These are phyloP conservation scores for Remorina albescens DNA, from an alignment of 2,797 vertebrate genomes.

Conservation along the genomic window DNA sequence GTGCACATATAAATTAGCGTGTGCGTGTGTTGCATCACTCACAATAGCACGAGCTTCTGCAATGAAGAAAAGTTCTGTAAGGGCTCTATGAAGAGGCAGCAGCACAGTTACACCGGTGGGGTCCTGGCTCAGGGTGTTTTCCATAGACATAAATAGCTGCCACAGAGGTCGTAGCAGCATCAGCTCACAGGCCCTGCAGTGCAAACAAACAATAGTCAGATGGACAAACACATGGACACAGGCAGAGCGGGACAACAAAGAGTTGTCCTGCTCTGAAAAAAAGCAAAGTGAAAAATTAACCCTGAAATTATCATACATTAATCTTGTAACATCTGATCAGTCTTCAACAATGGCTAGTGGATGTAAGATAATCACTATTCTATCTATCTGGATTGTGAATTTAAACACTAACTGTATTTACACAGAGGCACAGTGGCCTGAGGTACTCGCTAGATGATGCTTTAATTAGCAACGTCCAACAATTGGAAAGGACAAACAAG, in stretches of 20 bases:
- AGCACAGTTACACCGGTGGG: conserved; percentile 89
- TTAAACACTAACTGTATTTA: not conserved
- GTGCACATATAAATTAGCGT: too few relatives aligned
- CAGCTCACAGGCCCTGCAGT: conserved; percentile 92
- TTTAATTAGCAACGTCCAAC: too few relatives aligned
- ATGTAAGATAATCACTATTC: not conserved
- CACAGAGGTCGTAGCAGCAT: conserved; percentile 93
- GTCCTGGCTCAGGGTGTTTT: conserved; percentile 89
- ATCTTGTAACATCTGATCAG: not conserved
- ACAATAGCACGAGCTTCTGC: conserved; percentile 93
- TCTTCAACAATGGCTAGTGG: not conserved
- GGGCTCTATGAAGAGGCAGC: conserved; percentile 94
- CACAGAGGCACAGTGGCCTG: not conserved
- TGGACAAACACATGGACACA: conserved; percentile 4
- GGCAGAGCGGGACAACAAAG: not conserved
- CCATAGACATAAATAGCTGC: conserved; percentile 95
- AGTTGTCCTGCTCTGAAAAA: not conserved
- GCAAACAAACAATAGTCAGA: conserved; percentile 24
- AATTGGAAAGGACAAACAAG: not conserved
- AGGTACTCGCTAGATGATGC: not conserved
- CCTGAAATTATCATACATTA: too few relatives aligned
- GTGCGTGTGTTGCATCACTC: conserved; percentile 66
- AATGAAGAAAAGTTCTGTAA: conserved; percentile 96
- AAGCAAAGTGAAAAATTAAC: conserved; percentile 4
- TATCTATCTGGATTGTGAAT: not conserved